A percentile compares a stretch with the other conserved stretches of the same genome.
Evolutionary conservation across 1,140 invertebrate species (phyloP).

Genomic region (Lepidurus apus): DNA sequence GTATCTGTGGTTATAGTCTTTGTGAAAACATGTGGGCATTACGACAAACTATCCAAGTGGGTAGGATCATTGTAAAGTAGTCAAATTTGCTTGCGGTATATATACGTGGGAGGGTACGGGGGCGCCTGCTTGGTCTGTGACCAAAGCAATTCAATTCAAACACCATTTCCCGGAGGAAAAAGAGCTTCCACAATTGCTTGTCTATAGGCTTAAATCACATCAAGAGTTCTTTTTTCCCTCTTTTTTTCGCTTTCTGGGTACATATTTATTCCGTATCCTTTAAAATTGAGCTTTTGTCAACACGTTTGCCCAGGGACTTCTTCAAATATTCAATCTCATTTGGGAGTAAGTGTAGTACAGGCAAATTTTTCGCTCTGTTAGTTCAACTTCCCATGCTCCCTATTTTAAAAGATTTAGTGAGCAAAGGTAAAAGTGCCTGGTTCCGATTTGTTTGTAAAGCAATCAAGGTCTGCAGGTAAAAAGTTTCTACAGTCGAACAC

Average conservation of each 20-base stretch:
- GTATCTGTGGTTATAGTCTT: background rate
- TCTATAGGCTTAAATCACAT: background rate
- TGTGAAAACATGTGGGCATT: constrained; percentile 10
- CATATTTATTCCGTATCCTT: background rate
- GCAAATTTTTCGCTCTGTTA: background rate
- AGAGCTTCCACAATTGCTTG: background rate
- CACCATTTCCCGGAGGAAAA: background rate
- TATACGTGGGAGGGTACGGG: background rate
- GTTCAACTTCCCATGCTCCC: background rate
- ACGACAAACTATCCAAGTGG: background rate
- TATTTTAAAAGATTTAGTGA: background rate
- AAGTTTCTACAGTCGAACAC: background rate
- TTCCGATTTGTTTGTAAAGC: background rate
- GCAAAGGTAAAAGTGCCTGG: background rate
- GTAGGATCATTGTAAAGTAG: constrained; percentile 9
- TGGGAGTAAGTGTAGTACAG: background rate
- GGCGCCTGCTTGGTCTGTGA: background rate
- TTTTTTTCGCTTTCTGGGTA: background rate
- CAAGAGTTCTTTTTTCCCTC: background rate
- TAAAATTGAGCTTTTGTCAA: background rate
- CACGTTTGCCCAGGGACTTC: background rate
- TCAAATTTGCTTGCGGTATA: constrained; percentile 1
- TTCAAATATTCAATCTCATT: background rate
- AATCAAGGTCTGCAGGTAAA: background rate
- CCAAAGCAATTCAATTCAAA: background rate